phyloP scores from a whole-genome alignment of 2,888 invertebrate species.

The Thumatha senex region DNA sequence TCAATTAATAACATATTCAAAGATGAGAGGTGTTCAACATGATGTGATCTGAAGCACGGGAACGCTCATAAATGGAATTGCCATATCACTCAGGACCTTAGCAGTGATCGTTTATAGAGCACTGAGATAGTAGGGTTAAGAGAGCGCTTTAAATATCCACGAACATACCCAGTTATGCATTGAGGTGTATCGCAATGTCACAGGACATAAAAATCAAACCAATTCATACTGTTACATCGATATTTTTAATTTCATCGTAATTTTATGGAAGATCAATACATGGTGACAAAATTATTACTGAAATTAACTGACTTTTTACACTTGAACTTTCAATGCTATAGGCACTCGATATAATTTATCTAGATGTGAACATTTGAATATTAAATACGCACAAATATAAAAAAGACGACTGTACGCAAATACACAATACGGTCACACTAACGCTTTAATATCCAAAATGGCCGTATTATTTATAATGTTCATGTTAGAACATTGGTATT shows the following conservation, averaged over 20 bases:
- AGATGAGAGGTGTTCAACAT: no score
- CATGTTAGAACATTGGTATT: constrained; percentile 71
- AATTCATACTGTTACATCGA: constrained; percentile 79
- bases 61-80: no score
- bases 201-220: constrained; percentile 57
- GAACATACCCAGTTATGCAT: no score
- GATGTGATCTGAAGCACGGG: no score
- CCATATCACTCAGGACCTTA: no score
- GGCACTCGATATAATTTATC: constrained; percentile 83
- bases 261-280: constrained; percentile 84
- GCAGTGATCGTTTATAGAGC: no score
- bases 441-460: constrained; percentile 74
- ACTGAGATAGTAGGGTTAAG: no score
- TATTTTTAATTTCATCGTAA: constrained; percentile 83
- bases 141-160: no score
- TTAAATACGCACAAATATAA: constrained; percentile 75
- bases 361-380: constrained; percentile 81
- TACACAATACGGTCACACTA: constrained; percentile 71
- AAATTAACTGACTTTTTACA: constrained; percentile 82
- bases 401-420: constrained; percentile 72
- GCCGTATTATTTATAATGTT: constrained; percentile 68
- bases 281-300: constrained; percentile 80
- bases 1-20: no score
- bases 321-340: constrained; percentile 81
- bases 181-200: constrained; percentile 10